Percentiles rank a stretch among this genome's conserved stretches.
Evolutionary conservation across 1,140 invertebrate species (phyloP).

Genomic region (Pteromalus puparum): DNA sequence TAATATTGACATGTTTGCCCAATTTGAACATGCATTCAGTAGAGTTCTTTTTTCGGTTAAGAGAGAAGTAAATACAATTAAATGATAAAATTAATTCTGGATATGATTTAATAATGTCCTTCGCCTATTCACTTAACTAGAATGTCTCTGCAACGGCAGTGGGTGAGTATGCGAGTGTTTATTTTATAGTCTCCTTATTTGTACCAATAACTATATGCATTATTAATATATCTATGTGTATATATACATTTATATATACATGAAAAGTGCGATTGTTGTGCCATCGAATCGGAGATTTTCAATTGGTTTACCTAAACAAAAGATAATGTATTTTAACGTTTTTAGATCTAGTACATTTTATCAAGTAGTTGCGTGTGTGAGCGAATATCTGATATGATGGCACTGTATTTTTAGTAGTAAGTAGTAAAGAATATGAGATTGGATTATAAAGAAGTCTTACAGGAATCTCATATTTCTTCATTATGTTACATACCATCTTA

Average conservation of each 20-base stretch:
- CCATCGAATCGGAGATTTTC: slow-evolving; percentile 21
- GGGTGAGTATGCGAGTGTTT: slow-evolving; percentile 53
- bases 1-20: slow-evolving; percentile 39
- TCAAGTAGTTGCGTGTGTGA: background rate
- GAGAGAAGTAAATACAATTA: slow-evolving; percentile 44
- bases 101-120: slow-evolving; percentile 52
- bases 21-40: slow-evolving; percentile 38
- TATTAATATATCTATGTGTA: slow-evolving; percentile 29
- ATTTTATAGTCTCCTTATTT: slow-evolving; percentile 51
- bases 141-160: slow-evolving; percentile 43
- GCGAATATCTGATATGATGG: slow-evolving; percentile 18
- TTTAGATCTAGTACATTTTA: slow-evolving; percentile 7
- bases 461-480: slow-evolving; percentile 40
- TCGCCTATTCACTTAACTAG: slow-evolving; percentile 51
- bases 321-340: background rate
- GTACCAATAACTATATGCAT: slow-evolving; percentile 50
- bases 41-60: slow-evolving; percentile 23
- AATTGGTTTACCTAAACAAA: background rate
- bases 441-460: background rate
- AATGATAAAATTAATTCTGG: slow-evolving; percentile 46
- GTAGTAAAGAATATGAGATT: slow-evolving; percentile 44
- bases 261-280: slow-evolving; percentile 26
- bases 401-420: slow-evolving; percentile 33
- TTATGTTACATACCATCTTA: slow-evolving; percentile 38
- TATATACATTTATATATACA: slow-evolving; percentile 4